Evolutionary conservation across 1,140 invertebrate genomes (phyloP).

Genomic region (Andricus grossulariae): DNA sequence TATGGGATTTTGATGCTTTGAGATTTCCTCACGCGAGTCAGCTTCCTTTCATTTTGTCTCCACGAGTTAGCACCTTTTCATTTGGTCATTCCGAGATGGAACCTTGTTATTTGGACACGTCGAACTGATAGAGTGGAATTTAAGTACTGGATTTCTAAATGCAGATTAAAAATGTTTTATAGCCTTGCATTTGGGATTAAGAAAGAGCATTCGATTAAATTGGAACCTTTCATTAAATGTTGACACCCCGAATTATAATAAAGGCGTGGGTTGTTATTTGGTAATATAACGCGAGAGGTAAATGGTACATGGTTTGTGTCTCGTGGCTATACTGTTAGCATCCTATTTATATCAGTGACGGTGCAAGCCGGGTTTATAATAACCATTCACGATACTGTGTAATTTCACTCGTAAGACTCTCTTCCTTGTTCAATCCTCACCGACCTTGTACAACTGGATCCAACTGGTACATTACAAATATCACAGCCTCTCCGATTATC

Average conservation of each 20-base stretch:
- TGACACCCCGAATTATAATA: slow-evolving; percentile 39
- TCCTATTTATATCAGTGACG: slow-evolving; percentile 40
- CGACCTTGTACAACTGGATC: background rate
- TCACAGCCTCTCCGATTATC: background rate
- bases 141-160: background rate
- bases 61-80: no score
- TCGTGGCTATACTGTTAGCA: background rate
- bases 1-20: no score
- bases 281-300: background rate
- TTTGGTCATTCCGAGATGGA: no score
- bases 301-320: slow-evolving; percentile 29
- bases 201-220: slow-evolving; percentile 1
- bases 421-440: background rate
- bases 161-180: background rate
- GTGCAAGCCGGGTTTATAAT: slow-evolving; percentile 34
- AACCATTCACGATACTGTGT: background rate
- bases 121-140: background rate
- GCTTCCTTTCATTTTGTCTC: no score
- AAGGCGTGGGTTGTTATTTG: slow-evolving; percentile 15
- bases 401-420: background rate
- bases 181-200: slow-evolving; percentile 11
- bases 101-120: no score
- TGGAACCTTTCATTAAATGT: slow-evolving; percentile 44
- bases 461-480: background rate
- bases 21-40: no score